These are phyloP conservation scores for Diaperis boleti DNA, from an alignment of 2,888 invertebrate species.

Conservation along the genomic window DNA sequence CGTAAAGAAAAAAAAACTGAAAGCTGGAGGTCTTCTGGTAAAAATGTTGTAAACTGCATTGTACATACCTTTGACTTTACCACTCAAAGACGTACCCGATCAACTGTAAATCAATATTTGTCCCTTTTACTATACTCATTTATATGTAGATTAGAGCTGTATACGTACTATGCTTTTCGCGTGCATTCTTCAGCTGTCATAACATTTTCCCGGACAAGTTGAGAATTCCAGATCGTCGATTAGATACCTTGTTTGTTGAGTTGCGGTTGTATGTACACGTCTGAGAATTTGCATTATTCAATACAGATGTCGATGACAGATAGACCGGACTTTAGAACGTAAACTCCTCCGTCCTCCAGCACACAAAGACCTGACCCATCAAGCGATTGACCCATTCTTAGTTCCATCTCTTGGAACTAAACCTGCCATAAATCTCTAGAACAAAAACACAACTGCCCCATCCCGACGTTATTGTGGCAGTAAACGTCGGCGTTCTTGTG, in stretches of 20 bases:
- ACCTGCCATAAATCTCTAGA: slow-evolving; percentile 5
- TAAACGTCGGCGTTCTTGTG: background rate
- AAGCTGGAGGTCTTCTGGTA: too few species aligned
- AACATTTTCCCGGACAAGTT: slow-evolving; percentile 43
- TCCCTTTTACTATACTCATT: too few species aligned
- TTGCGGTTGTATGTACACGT: slow-evolving; percentile 41
- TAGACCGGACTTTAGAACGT: slow-evolving; percentile 30
- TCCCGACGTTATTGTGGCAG: slow-evolving; percentile 1
- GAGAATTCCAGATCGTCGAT: slow-evolving; percentile 46
- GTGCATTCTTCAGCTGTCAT: slow-evolving; percentile 36
- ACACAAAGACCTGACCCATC: slow-evolving; percentile 22
- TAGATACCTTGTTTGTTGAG: slow-evolving; percentile 39
- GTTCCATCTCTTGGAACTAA: background rate
- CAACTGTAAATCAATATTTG: too few species aligned
- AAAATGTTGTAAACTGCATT: too few species aligned
- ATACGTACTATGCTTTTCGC: background rate
- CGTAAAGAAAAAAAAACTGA: too few species aligned
- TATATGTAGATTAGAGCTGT: too few species aligned
- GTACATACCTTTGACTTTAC: too few species aligned
- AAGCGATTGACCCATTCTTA: slow-evolving; percentile 11
- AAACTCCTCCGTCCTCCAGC: background rate
- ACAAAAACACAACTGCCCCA: slow-evolving; percentile 3
- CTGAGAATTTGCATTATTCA: slow-evolving; percentile 52
- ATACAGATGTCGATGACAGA: slow-evolving; percentile 47
- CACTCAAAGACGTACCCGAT: too few species aligned